Evolutionary conservation across 2,888 invertebrate species (phyloP), one percentile per base, ranked within the genome.

Genomic region (Ferrisia virgata): DNA sequence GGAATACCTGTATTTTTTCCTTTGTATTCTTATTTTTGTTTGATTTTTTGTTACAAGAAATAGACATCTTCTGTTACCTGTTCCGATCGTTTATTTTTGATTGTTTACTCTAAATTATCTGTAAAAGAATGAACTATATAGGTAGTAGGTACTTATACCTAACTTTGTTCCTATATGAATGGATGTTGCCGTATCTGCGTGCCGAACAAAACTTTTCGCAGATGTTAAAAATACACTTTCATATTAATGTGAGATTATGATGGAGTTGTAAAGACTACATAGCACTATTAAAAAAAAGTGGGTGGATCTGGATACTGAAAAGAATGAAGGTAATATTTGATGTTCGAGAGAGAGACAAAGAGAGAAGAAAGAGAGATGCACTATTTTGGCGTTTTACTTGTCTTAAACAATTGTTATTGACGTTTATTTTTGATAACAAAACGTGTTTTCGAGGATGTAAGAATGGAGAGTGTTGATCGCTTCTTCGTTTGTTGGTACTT

Each of bases 21-120:
- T 76, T 76, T 36, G 33, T 72, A 33, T 72, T 33, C 33, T 76
- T 76, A 76, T 36, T 76, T 76, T 76, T 36, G 72, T 76, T 76
- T 76, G 25, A 76, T 36, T 76, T 36, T 76, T 76, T 76, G 72
- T 76, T 76, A 76, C 18, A 36, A 76, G 36, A 76, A 76, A 76
- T 76, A 76, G 72, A 76, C 36, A 76, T 76, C 36, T 36, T 76
- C 72, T 76, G 72, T 76, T 76, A 76, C 18, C 72, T 36, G 2
- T 33, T 76, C 33, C n/a, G 6, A 18, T 33, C 28, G 36, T 76
- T 76, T 36, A 76, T 76, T 64, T 64, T 28, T 3, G 1, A 15
- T 9, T 31, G 28, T 28, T 1, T 8, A n/a, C 18, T 6, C 22
- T 22, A 2, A 53, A 53, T 22, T 53, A 8, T n/a, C n/a, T n/a